phyloP scores from a whole-genome alignment of 2,797 vertebrate species.

The Calcarius lapponicus region DNA sequence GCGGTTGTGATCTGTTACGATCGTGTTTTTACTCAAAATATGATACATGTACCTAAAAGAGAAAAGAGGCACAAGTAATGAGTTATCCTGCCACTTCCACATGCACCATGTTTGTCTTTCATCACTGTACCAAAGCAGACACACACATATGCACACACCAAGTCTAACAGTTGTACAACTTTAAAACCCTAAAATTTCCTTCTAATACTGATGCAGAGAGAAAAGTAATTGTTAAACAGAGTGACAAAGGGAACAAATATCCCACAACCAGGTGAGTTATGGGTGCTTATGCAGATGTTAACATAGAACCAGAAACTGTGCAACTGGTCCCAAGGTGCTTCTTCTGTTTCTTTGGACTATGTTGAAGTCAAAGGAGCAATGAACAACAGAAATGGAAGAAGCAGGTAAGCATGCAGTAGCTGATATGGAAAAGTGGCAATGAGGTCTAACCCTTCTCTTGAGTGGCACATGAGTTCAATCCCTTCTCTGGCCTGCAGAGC shows the following conservation, averaged over 20 bases:
- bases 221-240: background rate
- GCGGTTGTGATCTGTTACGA: constrained; percentile 95
- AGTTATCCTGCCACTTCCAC: background rate
- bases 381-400: background rate
- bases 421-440: background rate
- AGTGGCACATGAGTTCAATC: background rate
- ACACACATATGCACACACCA: background rate
- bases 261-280: background rate
- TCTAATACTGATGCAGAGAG: background rate
- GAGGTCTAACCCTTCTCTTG: background rate
- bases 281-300: background rate
- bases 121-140: background rate
- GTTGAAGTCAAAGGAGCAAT: background rate
- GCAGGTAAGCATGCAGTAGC: background rate
- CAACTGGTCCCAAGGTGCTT: background rate
- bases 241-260: background rate
- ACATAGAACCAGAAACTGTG: background rate
- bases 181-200: background rate
- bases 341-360: background rate
- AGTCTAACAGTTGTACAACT: background rate
- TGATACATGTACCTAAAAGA: constrained; percentile 92
- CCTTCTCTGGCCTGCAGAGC: background rate
- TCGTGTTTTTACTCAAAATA: constrained; percentile 95
- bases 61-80: background rate
- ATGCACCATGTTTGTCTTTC: background rate